A percentile compares a stretch with the other conserved stretches of the same genome.
Evolutionary conservation across 1,140 invertebrate genomes (phyloP).

Genomic region (Zaprionus taronus): DNA sequence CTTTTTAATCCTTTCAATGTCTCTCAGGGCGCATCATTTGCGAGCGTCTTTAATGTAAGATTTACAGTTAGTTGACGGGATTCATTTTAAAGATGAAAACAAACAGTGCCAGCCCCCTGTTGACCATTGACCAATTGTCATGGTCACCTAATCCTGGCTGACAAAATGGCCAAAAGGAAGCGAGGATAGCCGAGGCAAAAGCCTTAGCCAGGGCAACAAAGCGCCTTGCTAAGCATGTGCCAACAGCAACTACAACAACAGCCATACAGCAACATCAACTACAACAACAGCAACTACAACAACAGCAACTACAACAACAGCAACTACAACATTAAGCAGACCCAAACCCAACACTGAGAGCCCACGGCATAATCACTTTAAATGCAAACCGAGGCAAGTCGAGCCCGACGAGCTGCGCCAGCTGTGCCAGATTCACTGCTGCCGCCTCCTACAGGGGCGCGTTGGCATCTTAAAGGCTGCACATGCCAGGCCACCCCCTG

Average conservation of each 20-base stretch:
- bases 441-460: conserved; percentile 24
- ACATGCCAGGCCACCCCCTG: conserved; percentile 44
- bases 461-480: conserved; percentile 54
- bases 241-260: conserved; percentile 22
- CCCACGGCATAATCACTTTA: conserved; percentile 65
- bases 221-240: conserved; percentile 40
- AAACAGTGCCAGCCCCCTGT: conserved; percentile 2
- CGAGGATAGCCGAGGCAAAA: conserved; percentile 18
- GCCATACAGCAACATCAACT: neutral
- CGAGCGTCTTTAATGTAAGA: conserved; percentile 1
- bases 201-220: conserved; percentile 50
- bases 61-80: neutral
- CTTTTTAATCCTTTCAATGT: neutral
- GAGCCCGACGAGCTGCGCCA: conserved; percentile 61
- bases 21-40: neutral
- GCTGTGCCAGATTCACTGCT: conserved; percentile 63
- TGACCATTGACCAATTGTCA: conserved; percentile 66
- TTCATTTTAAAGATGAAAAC: conserved; percentile 41
- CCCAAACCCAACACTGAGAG: conserved; percentile 21
- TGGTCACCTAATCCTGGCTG: conserved; percentile 78
- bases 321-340: neutral
- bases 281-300: conserved; percentile 12
- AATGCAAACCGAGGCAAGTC: conserved; percentile 67
- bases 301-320: neutral
- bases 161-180: conserved; percentile 41